A percentile compares a stretch with the other conserved stretches of the same genome.
These are phyloP conservation scores for Misgurnus mizolepis DNA, from an alignment of 2,113 vertebrate genomes.

Conservation along the genomic window DNA sequence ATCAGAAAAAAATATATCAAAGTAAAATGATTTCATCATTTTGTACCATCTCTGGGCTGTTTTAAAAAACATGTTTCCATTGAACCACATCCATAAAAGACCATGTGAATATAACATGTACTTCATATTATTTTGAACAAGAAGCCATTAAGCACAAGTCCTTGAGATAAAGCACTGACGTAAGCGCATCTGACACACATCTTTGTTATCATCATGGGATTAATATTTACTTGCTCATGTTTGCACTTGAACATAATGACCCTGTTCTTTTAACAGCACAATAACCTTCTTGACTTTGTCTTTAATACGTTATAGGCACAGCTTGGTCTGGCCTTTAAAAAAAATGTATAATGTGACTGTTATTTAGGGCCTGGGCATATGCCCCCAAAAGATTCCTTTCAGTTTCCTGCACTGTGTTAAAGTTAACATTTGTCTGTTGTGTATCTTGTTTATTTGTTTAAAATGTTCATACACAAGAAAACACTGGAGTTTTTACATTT, in stretches of 20 bases:
- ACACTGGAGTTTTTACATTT: too few species aligned
- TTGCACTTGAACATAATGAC: not conserved
- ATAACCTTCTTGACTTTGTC: not conserved
- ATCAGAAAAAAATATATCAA: too few species aligned
- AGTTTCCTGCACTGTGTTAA: not conserved
- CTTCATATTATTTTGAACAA: too few species aligned
- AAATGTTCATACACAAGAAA: too few species aligned
- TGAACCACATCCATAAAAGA: too few species aligned
- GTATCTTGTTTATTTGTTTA: too few species aligned
- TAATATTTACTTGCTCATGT: not conserved
- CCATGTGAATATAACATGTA: too few species aligned
- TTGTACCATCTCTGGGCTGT: too few species aligned
- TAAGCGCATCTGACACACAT: not conserved
- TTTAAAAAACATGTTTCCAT: too few species aligned
- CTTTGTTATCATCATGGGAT: not conserved
- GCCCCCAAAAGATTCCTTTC: not conserved
- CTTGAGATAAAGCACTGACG: not conserved
- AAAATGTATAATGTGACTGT: not conserved
- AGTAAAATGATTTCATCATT: too few species aligned
- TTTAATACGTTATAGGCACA: not conserved
- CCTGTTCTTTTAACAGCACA: not conserved
- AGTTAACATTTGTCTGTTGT: too few species aligned
- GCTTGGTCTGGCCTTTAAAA: not conserved
- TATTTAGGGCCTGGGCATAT: not conserved
- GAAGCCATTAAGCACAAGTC: too few species aligned